phyloP scores from a whole-genome alignment of 2,888 invertebrate genomes.

The Leptogaster cylindrica region DNA sequence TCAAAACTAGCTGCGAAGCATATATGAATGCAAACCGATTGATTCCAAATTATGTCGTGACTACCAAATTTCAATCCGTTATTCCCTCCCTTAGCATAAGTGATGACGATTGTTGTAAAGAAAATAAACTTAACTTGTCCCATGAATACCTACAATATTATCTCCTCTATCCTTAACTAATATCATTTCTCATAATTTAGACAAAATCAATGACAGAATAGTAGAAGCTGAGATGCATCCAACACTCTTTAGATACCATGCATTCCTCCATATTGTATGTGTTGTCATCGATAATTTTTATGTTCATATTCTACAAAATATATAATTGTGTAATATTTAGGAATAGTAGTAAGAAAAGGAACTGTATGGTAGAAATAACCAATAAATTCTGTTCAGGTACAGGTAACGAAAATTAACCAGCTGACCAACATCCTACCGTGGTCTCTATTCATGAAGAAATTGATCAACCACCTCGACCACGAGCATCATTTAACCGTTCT shows the following conservation, averaged over 20 bases:
- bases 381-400: too few relatives aligned
- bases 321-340: not conserved
- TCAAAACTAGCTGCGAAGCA: not conserved
- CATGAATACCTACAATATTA: slow-evolving; percentile 11
- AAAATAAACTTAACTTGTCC: not conserved
- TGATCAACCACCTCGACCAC: too few relatives aligned
- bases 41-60: not conserved
- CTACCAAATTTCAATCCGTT: not conserved
- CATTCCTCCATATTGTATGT: not conserved
- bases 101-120: slow-evolving; percentile 1
- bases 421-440: too few relatives aligned
- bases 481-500: too few relatives aligned
- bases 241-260: not conserved
- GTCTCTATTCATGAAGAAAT: too few relatives aligned
- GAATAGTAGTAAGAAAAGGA: not conserved
- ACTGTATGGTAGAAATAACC: too few relatives aligned
- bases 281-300: not conserved
- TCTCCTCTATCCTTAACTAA: not conserved
- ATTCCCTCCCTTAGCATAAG: not conserved
- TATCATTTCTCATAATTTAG: not conserved
- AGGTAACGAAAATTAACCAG: too few relatives aligned
- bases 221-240: not conserved
- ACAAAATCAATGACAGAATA: not conserved
- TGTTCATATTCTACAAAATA: not conserved
- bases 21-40: not conserved